These are phyloP conservation scores for Gymnothorax javanicus DNA, from an alignment of 2,797 vertebrate species.

Conservation along the genomic window DNA sequence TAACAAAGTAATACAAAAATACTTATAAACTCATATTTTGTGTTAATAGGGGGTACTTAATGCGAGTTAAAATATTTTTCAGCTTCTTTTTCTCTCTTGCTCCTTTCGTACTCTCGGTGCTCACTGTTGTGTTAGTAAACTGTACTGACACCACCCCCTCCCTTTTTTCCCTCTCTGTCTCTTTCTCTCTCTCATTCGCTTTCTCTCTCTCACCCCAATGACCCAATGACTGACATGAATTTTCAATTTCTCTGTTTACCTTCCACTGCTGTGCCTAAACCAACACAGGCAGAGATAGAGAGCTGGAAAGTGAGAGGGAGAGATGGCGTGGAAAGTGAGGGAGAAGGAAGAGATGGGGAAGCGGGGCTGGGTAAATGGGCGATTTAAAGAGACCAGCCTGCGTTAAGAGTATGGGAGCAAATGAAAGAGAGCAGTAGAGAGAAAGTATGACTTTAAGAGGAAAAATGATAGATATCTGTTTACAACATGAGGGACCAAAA, in stretches of 20 bases:
- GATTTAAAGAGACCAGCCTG: constrained; percentile 26
- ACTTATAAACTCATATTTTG: neutral
- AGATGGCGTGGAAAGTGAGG: constrained; percentile 7
- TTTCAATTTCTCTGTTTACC: constrained; percentile 83
- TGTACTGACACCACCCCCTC: constrained; percentile 35
- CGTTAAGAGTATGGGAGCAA: constrained; percentile 10
- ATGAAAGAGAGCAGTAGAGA: constrained; percentile 36
- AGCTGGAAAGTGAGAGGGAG: neutral
- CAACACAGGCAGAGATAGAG: constrained; percentile 66
- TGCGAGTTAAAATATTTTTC: neutral
- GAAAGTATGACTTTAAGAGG: constrained; percentile 43
- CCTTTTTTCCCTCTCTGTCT: neutral
- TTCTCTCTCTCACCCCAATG: constrained; percentile 70
- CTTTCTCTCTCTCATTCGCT: constrained; percentile 38
- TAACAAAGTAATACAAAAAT: neutral
- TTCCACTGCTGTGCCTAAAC: constrained; percentile 82
- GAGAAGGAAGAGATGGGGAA: constrained; percentile 29
- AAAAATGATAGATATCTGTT: constrained; percentile 52
- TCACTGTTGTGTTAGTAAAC: constrained; percentile 39
- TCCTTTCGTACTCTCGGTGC: neutral
- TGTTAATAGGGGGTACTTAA: neutral
- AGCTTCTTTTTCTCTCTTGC: neutral
- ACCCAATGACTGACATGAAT: constrained; percentile 79
- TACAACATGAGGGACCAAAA: constrained; percentile 56
- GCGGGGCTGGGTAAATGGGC: constrained; percentile 15